Base-by-base conservation (phyloP, 2,113 vertebrate species). In the Rhagologus leucostigma region DNA sequence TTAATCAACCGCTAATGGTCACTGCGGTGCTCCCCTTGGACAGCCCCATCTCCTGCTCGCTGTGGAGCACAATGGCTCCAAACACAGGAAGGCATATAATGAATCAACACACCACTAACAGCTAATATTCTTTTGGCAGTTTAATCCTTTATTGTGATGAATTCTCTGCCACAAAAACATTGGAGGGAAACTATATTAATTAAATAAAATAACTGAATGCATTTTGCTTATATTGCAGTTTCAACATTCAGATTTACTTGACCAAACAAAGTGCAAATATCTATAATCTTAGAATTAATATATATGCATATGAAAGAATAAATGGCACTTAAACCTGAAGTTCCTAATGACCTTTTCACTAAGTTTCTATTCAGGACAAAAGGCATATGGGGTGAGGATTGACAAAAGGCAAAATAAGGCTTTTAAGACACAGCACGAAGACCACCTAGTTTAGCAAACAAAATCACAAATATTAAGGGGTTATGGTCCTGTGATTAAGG, bases 1-100 rank as follows among this genome's bases (percentile, higher is more conserved):
- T 92, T 94, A 91, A 95, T 94, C 93, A 94, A 73, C 82, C 30
- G 9, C 82, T 96, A 90, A 96, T 84, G 95, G 96, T 96, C 96
- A 95, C 76, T 32, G 76, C 1, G 1, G 86, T 67, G 77, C 77
- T 92, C 88, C 85, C 92, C 83, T 63, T 30, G 85, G 93, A 95
- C 88, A 95, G 90, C 73, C 82, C 79, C 76, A 79, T 78, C 92
- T 93, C 92, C 83, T 74, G 64, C 83, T 86, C 11, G 1, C 65
- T 14, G 41, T 14, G 57, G 76, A 92, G 65, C 92, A 90, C 88
- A 84, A 37, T 70, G 88, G 89, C 56, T 80, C 92, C 60, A 56
- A 81, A 86, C 79, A 84, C 29, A 75, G 2, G 12, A 90, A 87
- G n/a, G 83, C 73, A 87, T 29, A n/a, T 80, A 94, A 93, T 86